A percentile compares a stretch with the other conserved stretches of the same genome.
phyloP scores from a whole-genome alignment of 2,888 invertebrate genomes.

The Parochlus steinenii region DNA sequence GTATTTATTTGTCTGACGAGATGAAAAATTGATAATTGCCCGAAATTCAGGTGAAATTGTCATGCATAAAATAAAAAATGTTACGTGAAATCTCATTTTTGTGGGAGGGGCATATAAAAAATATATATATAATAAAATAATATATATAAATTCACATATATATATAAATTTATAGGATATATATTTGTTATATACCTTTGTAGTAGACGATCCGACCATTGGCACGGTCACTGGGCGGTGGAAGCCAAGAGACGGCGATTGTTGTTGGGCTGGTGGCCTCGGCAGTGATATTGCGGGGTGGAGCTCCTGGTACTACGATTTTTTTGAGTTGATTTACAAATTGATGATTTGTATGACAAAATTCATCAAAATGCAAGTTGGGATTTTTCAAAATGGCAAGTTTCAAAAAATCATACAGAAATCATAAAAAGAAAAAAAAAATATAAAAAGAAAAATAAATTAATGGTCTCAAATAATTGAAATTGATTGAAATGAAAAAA shows the following conservation, averaged over 20 bases:
- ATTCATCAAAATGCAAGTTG: background rate
- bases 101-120: no score
- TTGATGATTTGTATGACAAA: background rate
- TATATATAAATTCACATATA: no score
- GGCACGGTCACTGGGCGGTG: slow-evolving; percentile 77
- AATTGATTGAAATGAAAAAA: slow-evolving; percentile 1
- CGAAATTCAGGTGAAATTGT: no score
- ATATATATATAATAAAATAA: no score
- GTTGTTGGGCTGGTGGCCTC: slow-evolving; percentile 76
- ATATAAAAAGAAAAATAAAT: slow-evolving; percentile 1
- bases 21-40: no score
- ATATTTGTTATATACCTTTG: no score
- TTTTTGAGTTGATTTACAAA: slow-evolving; percentile 17
- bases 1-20: no score
- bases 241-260: slow-evolving; percentile 80
- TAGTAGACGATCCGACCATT: slow-evolving; percentile 90
- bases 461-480: background rate
- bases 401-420: slow-evolving; percentile 3
- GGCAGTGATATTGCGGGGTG: slow-evolving; percentile 86
- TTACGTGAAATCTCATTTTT: no score
- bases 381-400: background rate
- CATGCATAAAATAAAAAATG: no score
- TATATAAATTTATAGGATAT: no score
- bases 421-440: slow-evolving; percentile 10
- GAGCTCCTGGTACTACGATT: slow-evolving; percentile 81